Evolutionary conservation across 1,140 invertebrate genomes (phyloP).

Genomic region (Chelonus insularis): DNA sequence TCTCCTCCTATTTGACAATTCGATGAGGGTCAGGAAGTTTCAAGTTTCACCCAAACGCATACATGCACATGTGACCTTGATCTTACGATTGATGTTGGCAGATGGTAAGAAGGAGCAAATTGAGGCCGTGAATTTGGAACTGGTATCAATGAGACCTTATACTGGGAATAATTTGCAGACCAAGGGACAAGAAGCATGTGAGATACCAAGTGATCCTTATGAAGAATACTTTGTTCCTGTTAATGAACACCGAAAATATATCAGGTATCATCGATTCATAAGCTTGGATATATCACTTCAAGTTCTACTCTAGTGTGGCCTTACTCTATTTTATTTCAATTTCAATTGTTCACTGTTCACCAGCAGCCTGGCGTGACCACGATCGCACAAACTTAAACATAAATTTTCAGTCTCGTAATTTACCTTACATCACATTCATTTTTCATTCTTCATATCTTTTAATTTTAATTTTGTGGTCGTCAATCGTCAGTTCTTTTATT

Average conservation of each 20-base stretch:
- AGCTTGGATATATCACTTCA: neutral
- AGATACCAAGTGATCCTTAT: constrained; percentile 68
- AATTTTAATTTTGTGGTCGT: too few species aligned
- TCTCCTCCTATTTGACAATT: constrained; percentile 15
- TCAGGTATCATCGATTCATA: constrained; percentile 65
- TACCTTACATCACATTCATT: too few species aligned
- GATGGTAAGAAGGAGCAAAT: constrained; percentile 59
- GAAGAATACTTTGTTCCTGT: constrained; percentile 84
- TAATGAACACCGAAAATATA: constrained; percentile 81
- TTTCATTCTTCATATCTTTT: neutral
- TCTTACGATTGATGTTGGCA: constrained; percentile 27
- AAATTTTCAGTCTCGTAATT: neutral
- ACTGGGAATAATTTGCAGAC: constrained; percentile 66
- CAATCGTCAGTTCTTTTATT: too few species aligned
- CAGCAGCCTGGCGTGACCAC: constrained; percentile 2
- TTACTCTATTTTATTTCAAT: neutral
- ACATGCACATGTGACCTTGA: constrained; percentile 27
- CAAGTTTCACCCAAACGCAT: constrained; percentile 29
- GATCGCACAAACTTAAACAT: neutral
- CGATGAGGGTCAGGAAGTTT: constrained; percentile 34
- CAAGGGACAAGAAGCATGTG: constrained; percentile 72
- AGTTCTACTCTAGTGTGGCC: too few species aligned
- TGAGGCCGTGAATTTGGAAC: constrained; percentile 79
- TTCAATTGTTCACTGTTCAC: constrained; percentile 1
- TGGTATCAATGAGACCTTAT: constrained; percentile 75